Evolutionary conservation across 2,113 vertebrate genomes (phyloP), one percentile per base, ranked within the genome.

Genomic region (Charina bottae): DNA sequence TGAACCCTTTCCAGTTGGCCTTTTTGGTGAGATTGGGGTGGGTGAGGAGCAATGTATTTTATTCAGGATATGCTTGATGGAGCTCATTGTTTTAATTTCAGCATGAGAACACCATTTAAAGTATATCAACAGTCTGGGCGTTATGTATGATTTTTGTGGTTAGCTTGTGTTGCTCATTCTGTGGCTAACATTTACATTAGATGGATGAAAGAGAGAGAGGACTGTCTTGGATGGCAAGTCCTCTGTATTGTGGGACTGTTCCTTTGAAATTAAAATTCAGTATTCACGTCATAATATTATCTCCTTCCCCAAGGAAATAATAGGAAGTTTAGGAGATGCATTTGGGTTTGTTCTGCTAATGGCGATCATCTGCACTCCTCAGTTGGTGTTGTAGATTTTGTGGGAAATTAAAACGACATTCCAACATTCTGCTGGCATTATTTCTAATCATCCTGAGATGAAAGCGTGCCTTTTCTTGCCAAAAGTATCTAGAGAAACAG

Each of bases 401-500:
- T 62, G 78, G 78, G 97, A 97, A 97, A 98, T 98, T 98, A 97
- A 98, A 97, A 97, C 96, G 95, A 93, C 97, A 97, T 98, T 98
- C 97, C 97, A 97, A 78, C 95, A 96, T 97, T 97, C 97, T 96
- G 72, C 96, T 96, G 96, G 96, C 95, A 95, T 97, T 96, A 95
- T 94, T 96, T 96, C 97, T 97, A 97, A 97, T 96, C 96, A 96
- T 96, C 96, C 95, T 92, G 94, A 97, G 96, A 97, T 97, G 96
- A 97, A 98, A 98, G 98, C 95, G 92, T 98, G 97, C 98, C 97
- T 97, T 99, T 98, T 98, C 97, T 98, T 99, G 96, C 97, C 97
- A 91, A 98, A 97, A 99, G 99, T 99, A 99, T 95, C 98, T 99
- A 97, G 99, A 99, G 96, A 99, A 99, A 95, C 98, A 99, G 98